phyloP scores from a whole-genome alignment of 2,113 vertebrate species.

The Pterophyllum scalare region DNA sequence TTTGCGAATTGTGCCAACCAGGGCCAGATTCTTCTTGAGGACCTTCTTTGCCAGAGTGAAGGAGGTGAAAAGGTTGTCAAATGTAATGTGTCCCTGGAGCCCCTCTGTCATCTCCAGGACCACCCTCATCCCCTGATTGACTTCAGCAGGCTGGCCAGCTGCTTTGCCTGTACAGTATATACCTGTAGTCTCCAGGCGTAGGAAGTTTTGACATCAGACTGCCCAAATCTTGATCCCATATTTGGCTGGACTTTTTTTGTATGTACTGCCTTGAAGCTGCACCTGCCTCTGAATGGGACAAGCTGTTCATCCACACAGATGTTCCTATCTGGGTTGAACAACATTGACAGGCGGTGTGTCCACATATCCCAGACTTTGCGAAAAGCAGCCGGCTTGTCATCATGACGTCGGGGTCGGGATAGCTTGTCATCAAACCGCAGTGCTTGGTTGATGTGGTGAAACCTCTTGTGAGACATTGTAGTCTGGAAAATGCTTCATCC shows the following conservation, averaged over 20 bases:
- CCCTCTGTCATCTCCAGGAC: background rate
- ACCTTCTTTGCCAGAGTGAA: background rate
- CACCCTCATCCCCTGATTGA: background rate
- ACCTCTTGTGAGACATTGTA: background rate
- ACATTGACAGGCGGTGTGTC: background rate
- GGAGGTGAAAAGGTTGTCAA: background rate
- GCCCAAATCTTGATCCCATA: background rate
- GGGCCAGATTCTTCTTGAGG: background rate
- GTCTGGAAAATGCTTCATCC: background rate
- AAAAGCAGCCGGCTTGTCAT: background rate
- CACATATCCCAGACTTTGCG: background rate
- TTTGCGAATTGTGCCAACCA: background rate
- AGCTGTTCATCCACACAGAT: background rate
- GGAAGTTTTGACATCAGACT: background rate
- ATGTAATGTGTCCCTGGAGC: background rate
- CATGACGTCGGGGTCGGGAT: background rate
- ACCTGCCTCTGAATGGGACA: background rate
- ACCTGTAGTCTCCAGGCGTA: background rate
- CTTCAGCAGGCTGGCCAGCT: background rate
- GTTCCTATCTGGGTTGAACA: background rate
- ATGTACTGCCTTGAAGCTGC: background rate
- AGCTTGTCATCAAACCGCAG: background rate
- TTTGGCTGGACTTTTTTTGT: background rate
- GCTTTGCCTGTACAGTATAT: too few relatives aligned
- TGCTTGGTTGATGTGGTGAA: background rate